Base-by-base conservation (phyloP, 2,797 vertebrate species). In the Oreortyx pictus region DNA sequence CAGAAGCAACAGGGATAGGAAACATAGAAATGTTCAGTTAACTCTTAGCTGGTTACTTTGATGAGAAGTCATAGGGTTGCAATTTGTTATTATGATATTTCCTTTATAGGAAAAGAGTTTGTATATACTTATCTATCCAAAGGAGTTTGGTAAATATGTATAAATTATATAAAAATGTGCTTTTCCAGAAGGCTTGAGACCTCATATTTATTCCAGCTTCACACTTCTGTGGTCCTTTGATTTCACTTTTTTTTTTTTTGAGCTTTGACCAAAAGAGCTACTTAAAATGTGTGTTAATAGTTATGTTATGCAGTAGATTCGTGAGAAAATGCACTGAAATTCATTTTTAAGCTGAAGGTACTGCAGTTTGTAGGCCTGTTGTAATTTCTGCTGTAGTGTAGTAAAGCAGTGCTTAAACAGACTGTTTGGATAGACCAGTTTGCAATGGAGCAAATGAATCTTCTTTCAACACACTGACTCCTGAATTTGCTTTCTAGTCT, bases 1-100 rank as follows among this genome's bases (percentile, higher is more conserved):
- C 29, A 27, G 31, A 66, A 31, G 3, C 49, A n/a, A 1, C 7
- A 27, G 13, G 29, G 19, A 24, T 31, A 9, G 2, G 3, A 84
- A 47, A 18, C 9, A 3, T 2, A 8, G 70, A 23, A 65, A 24
- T 7, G 20, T 68, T 24, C 31, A 39, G 31, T 7, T 39, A 43
- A 7, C 33, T 65, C 39, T 22, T 11, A 54, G 7, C 54, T 37
- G 7, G 27, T 60, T 31, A 1, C 52, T 74, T 70, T 37, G 56
- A 4, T 11, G 6, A 9, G n/a, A 24, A 46, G 10, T 29, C 49
- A 29, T 20, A 49, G 20, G 43, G 50, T 78, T 74, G 37, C 76
- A 89, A 71, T 61, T 64, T 76, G 4, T 84, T 68, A 76, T 39
- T 90, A 71, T 95, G 79, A 27, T 8, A 72, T 89, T 93, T 88